Evolutionary conservation across 2,113 vertebrate genomes (phyloP), one percentile per base, ranked within the genome.

Genomic region (Procavia capensis): DNA sequence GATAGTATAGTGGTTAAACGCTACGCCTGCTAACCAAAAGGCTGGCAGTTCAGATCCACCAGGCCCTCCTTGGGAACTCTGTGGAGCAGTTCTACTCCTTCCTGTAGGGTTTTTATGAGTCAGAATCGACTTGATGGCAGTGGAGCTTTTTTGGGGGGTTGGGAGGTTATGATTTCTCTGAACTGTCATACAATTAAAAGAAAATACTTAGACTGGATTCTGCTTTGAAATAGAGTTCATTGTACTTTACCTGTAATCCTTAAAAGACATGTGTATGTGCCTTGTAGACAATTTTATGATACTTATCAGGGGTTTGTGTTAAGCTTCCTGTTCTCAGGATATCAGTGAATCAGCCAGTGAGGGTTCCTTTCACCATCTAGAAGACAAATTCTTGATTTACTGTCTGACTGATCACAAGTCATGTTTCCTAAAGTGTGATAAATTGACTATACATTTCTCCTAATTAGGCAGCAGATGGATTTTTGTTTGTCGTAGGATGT

Each of bases 401-500:
- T 87, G 17, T 89, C 88, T 93, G 70, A 68, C 79, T 95, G 76
- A 90, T 74, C 76, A 72, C 75, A 88, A 82, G 47, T 79, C n/a
- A 5, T 94, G 80, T 93, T 75, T 96, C 80, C 68, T 82, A 34
- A 93, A 95, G 93, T 91, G 95, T 96, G 94, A 79, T 93, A 95
- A 94, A 97, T 96, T 95, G 96, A 96, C 81, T 97, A 75, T 98
- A 87, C 95, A 90, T 96, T 90, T 95, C 93, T 10, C 96, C 88
- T 74, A 88, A 96, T 96, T 98, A 99, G 99, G 99, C 99, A 97
- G 99, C 99, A 92, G 99, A 99, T 95, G 99, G 99, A 88, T 99
- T 99, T 98, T 99, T 99, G 95, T 99, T 99, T 96, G 99, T 99
- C 96, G 99, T 99, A 43, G 99, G 99, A 83, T 99, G 99, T 95